Conservation (phyloP, 2,888 invertebrate genomes). For the Eledona agricola region DNA sequence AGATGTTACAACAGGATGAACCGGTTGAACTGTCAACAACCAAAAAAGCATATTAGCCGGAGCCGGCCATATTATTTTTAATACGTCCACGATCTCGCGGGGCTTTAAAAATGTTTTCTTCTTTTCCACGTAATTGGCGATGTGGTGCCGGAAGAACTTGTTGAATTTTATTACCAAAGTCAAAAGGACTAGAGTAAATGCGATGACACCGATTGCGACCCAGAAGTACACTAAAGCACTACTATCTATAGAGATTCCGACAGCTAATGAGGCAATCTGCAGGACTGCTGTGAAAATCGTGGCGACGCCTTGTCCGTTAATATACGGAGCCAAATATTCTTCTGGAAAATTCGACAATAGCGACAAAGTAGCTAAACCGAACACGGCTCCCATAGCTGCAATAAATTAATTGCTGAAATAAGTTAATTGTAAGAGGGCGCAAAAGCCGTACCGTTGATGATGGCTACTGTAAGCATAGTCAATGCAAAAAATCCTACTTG, state of each 20-base stretch:
- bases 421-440: no score
- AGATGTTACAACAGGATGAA: constrained; percentile 41
- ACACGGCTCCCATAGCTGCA: constrained; percentile 34
- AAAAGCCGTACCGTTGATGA: constrained; percentile 1
- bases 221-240: constrained; percentile 38
- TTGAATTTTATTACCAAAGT: constrained; percentile 8
- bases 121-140: constrained; percentile 7
- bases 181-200: constrained; percentile 19
- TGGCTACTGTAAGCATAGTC: constrained; percentile 5
- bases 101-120: constrained; percentile 13
- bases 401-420: no score
- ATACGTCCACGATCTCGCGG: constrained; percentile 15
- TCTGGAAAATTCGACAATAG: constrained; percentile 30
- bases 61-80: constrained; percentile 39
- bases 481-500: constrained; percentile 5
- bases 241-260: constrained; percentile 26
- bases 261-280: constrained; percentile 32
- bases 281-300: constrained; percentile 31
- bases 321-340: constrained; percentile 29
- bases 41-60: constrained; percentile 30
- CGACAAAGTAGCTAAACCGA: constrained; percentile 31
- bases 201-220: constrained; percentile 23
- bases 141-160: constrained; percentile 22
- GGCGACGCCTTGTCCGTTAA: constrained; percentile 36
- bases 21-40: constrained; percentile 29